phyloP scores from a whole-genome alignment of 2,113 vertebrate genomes.

The Sardina pilchardus region DNA sequence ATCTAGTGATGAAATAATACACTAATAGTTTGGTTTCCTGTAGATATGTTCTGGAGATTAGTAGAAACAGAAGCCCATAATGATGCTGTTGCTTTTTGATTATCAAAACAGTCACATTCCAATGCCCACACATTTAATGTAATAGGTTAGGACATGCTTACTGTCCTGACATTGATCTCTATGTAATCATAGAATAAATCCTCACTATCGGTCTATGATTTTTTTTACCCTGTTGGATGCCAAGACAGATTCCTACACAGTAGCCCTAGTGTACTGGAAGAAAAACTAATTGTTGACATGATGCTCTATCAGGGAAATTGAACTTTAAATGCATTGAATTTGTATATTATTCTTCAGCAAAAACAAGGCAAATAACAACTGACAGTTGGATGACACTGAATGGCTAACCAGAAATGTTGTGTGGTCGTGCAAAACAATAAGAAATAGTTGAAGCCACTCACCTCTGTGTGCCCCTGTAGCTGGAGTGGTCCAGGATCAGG shows the following conservation, averaged over 20 bases:
- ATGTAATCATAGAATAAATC: neutral
- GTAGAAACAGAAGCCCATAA: too few relatives aligned
- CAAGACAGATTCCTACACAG: neutral
- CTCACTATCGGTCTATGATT: neutral
- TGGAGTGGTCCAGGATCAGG: constrained; percentile 24
- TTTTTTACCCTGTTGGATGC: constrained; percentile 24
- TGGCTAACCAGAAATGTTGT: neutral
- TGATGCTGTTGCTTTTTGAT: too few relatives aligned
- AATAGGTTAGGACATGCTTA: neutral
- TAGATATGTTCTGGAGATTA: too few relatives aligned
- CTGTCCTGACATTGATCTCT: too few relatives aligned
- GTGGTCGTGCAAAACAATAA: neutral
- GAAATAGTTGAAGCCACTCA: constrained; percentile 49
- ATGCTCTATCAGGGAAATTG: neutral
- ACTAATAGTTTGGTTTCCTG: too few relatives aligned
- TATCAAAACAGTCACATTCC: too few relatives aligned
- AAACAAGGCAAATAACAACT: constrained; percentile 24
- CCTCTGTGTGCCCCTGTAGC: constrained; percentile 58
- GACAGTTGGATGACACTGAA: neutral
- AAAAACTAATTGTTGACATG: neutral
- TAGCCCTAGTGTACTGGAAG: neutral
- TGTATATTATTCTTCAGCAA: neutral
- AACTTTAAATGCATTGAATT: neutral
- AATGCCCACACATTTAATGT: too few relatives aligned
- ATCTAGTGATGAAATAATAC: too few relatives aligned